Percentiles rank a stretch among this genome's conserved stretches.
phyloP scores from a whole-genome alignment of 2,888 invertebrate species.

The Pyrocoelia pectoralis region DNA sequence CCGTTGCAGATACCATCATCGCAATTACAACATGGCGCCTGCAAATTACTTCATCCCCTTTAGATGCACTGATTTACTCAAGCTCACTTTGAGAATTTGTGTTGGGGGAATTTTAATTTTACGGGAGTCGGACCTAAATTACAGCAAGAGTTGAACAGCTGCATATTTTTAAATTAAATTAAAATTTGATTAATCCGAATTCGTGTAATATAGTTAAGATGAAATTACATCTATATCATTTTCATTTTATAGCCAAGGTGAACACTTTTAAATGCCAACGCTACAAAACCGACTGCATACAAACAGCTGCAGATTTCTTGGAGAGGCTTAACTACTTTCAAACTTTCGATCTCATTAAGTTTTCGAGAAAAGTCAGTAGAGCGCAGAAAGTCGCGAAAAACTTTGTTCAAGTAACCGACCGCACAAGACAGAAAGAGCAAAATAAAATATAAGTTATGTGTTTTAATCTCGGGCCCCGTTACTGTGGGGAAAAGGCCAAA shows the following conservation, averaged over 20 bases:
- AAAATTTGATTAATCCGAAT: conserved; percentile 38
- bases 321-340: conserved; percentile 40
- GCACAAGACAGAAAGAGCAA: conserved; percentile 51
- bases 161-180: conserved; percentile 52
- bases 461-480: conserved; percentile 59
- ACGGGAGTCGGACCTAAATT: conserved; percentile 29
- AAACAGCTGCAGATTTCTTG: conserved; percentile 24
- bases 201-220: conserved; percentile 6
- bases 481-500: conserved; percentile 55
- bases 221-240: neutral
- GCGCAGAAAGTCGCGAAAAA: conserved; percentile 48
- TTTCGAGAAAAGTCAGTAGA: conserved; percentile 52
- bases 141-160: conserved; percentile 40
- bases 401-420: conserved; percentile 47
- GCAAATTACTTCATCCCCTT: conserved; percentile 43
- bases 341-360: conserved; percentile 51
- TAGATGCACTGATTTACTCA: conserved; percentile 46
- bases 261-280: too few species aligned
- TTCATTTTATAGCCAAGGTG: too few species aligned
- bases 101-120: conserved; percentile 52
- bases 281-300: conserved; percentile 2
- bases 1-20: conserved; percentile 43
- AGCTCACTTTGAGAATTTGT: conserved; percentile 26
- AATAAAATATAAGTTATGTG: conserved; percentile 62
- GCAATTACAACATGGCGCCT: conserved; percentile 55